phyloP scores from a whole-genome alignment of 2,888 invertebrate genomes.

The Agrotis ipsilon region DNA sequence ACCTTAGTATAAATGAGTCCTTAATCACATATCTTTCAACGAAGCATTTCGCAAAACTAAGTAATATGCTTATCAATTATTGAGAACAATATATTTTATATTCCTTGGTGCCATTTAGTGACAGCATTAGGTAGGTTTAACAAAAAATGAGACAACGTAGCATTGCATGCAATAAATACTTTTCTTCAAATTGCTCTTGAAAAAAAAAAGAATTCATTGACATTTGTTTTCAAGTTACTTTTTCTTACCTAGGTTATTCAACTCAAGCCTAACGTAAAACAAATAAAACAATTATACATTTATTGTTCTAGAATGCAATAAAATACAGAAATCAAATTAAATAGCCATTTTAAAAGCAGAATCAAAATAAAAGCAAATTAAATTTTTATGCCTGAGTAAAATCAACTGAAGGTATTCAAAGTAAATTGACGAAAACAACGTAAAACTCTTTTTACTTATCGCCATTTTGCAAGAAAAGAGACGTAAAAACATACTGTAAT shows the following conservation, averaged over 20 bases:
- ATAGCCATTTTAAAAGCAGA: neutral
- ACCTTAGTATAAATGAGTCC: too few species aligned
- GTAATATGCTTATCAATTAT: neutral
- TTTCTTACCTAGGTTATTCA: neutral
- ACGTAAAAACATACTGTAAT: slow-evolving; percentile 32
- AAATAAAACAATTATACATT: neutral
- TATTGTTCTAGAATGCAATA: neutral
- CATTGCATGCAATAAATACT: too few species aligned
- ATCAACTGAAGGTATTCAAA: slow-evolving; percentile 8
- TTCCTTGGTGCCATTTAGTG: too few species aligned
- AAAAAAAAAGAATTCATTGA: too few species aligned
- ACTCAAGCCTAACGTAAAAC: neutral
- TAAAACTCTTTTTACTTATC: slow-evolving; percentile 12
- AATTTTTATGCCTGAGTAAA: slow-evolving; percentile 5
- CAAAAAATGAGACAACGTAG: too few species aligned
- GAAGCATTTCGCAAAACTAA: too few species aligned
- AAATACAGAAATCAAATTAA: neutral
- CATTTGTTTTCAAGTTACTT: neutral
- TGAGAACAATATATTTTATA: too few species aligned
- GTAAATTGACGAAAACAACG: neutral
- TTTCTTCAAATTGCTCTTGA: too few species aligned
- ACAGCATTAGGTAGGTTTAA: too few species aligned
- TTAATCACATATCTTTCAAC: too few species aligned
- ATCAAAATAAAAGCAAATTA: neutral
- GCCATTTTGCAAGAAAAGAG: slow-evolving; percentile 17